phyloP scores from a whole-genome alignment of 2,113 vertebrate genomes.

The Myanophis thanlyinensis region DNA sequence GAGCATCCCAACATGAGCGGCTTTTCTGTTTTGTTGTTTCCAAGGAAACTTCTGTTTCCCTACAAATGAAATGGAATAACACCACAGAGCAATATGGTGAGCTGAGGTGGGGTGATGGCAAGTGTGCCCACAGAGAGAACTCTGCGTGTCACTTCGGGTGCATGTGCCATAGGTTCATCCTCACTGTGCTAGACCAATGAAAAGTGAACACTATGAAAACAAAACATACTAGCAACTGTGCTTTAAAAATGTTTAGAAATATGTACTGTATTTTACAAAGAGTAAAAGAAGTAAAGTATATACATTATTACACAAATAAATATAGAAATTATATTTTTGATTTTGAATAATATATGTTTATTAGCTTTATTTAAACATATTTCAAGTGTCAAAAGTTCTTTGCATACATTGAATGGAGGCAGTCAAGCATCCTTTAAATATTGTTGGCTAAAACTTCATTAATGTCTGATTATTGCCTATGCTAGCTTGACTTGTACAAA shows the following conservation, averaged over 20 bases:
- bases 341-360: not conserved
- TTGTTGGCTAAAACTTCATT: not conserved
- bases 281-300: not conserved
- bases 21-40: too few species aligned
- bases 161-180: too few species aligned
- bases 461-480: not conserved
- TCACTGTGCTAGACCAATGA: not conserved
- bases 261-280: not conserved
- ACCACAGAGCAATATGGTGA: too few species aligned
- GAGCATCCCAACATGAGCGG: too few species aligned
- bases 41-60: too few species aligned
- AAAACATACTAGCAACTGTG: not conserved
- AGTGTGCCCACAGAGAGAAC: too few species aligned
- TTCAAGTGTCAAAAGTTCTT: not conserved
- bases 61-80: too few species aligned
- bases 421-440: not conserved
- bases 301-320: not conserved
- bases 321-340: not conserved
- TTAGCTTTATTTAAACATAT: constrained; percentile 37
- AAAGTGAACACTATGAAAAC: constrained; percentile 13
- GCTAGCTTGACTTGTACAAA: not conserved
- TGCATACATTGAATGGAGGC: not conserved
- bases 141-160: too few species aligned
- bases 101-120: too few species aligned
- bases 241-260: not conserved